Base-by-base conservation (phyloP, 1,140 invertebrate genomes). In the Amphibalanus amphitrite region DNA sequence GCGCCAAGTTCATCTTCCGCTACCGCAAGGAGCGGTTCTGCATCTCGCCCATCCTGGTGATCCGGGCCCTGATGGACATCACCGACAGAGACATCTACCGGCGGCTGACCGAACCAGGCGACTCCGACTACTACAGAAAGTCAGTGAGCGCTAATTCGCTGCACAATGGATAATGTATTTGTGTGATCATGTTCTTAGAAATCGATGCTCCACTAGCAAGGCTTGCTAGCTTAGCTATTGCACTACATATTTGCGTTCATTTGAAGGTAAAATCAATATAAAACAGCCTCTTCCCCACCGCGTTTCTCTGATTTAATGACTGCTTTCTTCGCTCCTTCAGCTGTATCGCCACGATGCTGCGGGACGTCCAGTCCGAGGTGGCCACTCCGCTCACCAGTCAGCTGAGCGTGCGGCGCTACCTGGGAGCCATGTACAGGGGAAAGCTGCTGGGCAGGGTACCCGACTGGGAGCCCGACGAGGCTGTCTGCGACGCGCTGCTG, bases 31-130 rank as follows among this genome's bases (percentile, higher is more conserved):
- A 87, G 74, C 80, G 93, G 73, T 97, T 91, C 78, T 95, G 91
- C 79, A 82, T 92, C 0, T 94, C 95, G 0, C 80, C 97, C 20
- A 83, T 95, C 59, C 81, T 97, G 69, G 86, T 97, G 64, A 80
- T 98, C n/a, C 96, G 94, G 82, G 90, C 87, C 77, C 80, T 97
- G 15, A 79, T 87, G 29, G 85, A 94, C 79, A 87, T 86, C 69
- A 86, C 87, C 0, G 93, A 97, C 79, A 85, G 89, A 72, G 88
- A 87, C 77, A 93, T 97, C 77, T 94, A 88, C 77, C 84, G 87
- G 74, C 81, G 88, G 67, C 79, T 96, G n/a, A 84, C 65, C 17
- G 65, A 67, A 67, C 65, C 65, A 13, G 65, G n/a, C 65, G 65
- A 67, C 65, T 67, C 65, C 28, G 65, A 67, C 28, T 67, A 67